Percentiles rank a stretch among this genome's conserved stretches.
Evolutionary conservation across 2,797 vertebrate species (phyloP).

Genomic region (Cynodonichthys magdalenae): DNA sequence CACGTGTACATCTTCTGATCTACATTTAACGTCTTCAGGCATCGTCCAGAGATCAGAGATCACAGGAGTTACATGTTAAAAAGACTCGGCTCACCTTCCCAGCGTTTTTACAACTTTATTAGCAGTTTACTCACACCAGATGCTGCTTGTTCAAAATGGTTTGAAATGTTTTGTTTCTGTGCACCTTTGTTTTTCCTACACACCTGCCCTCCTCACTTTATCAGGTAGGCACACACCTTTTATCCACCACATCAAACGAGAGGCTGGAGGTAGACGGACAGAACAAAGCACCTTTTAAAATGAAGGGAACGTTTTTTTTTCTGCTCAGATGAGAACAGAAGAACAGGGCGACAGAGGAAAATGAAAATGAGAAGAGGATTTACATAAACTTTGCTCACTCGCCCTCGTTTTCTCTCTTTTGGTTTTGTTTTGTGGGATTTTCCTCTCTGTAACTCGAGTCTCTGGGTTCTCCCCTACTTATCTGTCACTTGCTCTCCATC

Average conservation of each 20-base stretch:
- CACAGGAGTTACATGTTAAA: slow-evolving; percentile 50
- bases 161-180: slow-evolving; percentile 57
- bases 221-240: slow-evolving; percentile 66
- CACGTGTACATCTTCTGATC: slow-evolving; percentile 60
- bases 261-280: slow-evolving; percentile 53
- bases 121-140: slow-evolving; percentile 45
- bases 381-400: slow-evolving; percentile 48
- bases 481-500: slow-evolving; percentile 59
- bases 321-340: slow-evolving; percentile 45
- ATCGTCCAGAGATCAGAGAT: slow-evolving; percentile 56
- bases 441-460: slow-evolving; percentile 72
- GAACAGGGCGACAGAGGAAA: slow-evolving; percentile 31
- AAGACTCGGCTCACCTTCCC: too few relatives aligned
- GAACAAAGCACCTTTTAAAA: slow-evolving; percentile 62
- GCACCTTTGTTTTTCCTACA: slow-evolving; percentile 63
- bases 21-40: slow-evolving; percentile 56
- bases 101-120: slow-evolving; percentile 59
- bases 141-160: slow-evolving; percentile 44
- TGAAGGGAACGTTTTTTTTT: slow-evolving; percentile 41
- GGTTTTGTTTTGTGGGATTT: slow-evolving; percentile 54
- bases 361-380: slow-evolving; percentile 26
- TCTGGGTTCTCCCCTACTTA: slow-evolving; percentile 54
- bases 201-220: slow-evolving; percentile 55
- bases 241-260: slow-evolving; percentile 72
- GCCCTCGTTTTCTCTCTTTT: slow-evolving; percentile 36